These are phyloP conservation scores for Galemys pyrenaicus DNA, from an alignment of 2,113 vertebrate genomes.

Conservation along the genomic window DNA sequence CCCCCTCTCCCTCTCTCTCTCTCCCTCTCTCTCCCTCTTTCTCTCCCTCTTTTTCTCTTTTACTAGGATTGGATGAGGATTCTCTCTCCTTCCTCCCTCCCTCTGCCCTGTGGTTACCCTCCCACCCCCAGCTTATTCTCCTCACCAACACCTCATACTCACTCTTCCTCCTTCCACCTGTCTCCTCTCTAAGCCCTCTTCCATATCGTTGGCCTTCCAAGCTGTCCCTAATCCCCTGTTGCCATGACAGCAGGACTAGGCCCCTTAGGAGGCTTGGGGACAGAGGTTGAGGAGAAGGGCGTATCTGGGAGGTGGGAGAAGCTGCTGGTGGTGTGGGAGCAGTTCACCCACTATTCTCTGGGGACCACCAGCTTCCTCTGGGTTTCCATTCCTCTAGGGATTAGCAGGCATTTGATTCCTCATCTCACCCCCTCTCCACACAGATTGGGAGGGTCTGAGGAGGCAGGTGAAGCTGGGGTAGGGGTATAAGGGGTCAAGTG, in stretches of 20 bases:
- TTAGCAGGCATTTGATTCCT: neutral
- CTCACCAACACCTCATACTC: slow-evolving; percentile 25
- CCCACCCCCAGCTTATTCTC: neutral
- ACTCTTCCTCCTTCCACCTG: slow-evolving; percentile 57
- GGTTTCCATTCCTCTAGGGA: neutral
- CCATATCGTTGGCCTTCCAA: slow-evolving; percentile 39
- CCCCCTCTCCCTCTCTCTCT: slow-evolving; percentile 9
- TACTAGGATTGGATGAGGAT: slow-evolving; percentile 51
- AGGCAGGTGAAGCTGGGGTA: neutral
- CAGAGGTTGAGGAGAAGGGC: slow-evolving; percentile 46
- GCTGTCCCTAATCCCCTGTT: slow-evolving; percentile 65
- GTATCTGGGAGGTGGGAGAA: neutral
- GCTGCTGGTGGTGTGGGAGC: neutral
- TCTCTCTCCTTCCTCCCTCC: slow-evolving; percentile 31
- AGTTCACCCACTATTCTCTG: neutral
- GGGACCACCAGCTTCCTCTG: neutral
- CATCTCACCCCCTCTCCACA: neutral
- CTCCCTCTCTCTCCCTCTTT: slow-evolving; percentile 10
- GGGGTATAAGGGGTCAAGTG: no score
- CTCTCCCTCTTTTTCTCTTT: slow-evolving; percentile 23
- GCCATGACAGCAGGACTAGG: slow-evolving; percentile 59
- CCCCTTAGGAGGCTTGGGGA: neutral
- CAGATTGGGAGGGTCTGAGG: neutral
- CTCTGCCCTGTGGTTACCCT: neutral
- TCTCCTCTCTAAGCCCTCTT: slow-evolving; percentile 41